A percentile compares a stretch with the other conserved stretches of the same genome.
These are phyloP conservation scores for Chaunax sp. DNA, from an alignment of 2,797 vertebrate species.

Conservation along the genomic window DNA sequence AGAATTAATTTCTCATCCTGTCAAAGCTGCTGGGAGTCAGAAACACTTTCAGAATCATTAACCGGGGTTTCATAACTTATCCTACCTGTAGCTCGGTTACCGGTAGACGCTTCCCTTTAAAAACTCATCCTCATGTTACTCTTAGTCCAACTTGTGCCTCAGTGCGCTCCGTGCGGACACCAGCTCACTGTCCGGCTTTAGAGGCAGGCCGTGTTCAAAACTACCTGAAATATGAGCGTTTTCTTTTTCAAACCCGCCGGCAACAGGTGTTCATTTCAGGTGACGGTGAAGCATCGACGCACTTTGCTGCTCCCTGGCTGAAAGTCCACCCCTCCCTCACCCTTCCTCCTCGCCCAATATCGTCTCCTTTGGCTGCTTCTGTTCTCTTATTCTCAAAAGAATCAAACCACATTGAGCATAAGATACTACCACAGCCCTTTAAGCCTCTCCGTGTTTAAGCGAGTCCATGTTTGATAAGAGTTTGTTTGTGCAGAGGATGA, in stretches of 20 bases:
- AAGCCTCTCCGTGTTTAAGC: constrained; percentile 34
- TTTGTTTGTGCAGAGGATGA: constrained; percentile 37
- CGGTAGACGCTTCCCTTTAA: constrained; percentile 18
- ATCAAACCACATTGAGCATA: constrained; percentile 30
- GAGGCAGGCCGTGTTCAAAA: constrained; percentile 11
- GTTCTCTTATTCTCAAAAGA: constrained; percentile 13
- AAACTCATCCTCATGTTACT: constrained; percentile 23
- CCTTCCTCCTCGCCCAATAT: too few species aligned
- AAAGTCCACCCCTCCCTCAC: constrained; percentile 5
- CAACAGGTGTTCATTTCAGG: constrained; percentile 74
- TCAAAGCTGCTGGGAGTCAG: constrained; percentile 44
- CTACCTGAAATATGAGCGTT: constrained; percentile 48
- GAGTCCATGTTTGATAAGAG: constrained; percentile 19
- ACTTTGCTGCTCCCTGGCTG: constrained; percentile 12
- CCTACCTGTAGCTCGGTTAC: constrained; percentile 51
- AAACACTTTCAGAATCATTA: constrained; percentile 38
- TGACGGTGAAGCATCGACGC: constrained; percentile 46
- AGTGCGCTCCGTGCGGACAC: constrained; percentile 4
- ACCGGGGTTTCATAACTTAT: background rate
- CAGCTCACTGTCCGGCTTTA: background rate
- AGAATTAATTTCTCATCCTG: constrained; percentile 39
- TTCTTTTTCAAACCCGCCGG: constrained; percentile 10
- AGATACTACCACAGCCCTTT: background rate
- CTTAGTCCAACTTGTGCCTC: constrained; percentile 33
- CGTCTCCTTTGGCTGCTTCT: background rate